Conservation (phyloP, 2,113 vertebrate species). For the Steatornis caripensis region DNA sequence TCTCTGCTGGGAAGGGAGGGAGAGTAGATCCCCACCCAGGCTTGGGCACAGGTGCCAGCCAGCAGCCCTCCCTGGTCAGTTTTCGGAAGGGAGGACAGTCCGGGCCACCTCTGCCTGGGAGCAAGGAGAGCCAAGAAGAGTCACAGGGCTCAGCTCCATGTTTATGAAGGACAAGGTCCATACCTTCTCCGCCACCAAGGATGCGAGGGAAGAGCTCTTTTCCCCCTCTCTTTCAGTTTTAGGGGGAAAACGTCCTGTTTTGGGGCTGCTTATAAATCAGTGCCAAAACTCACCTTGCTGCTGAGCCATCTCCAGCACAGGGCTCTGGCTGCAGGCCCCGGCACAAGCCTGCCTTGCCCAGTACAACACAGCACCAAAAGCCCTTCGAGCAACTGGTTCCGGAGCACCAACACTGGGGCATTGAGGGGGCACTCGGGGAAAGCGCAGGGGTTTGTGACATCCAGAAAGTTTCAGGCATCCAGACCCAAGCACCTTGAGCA, state of each 20-base stretch:
- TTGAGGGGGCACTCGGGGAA: background rate
- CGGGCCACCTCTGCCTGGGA: background rate
- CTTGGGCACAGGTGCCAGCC: accelerated
- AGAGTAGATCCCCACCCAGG: background rate
- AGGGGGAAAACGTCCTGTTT: background rate
- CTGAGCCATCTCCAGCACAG: background rate
- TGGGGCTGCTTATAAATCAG: background rate
- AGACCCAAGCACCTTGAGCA: background rate
- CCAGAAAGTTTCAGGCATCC: background rate
- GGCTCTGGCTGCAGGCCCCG: background rate
- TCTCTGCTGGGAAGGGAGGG: background rate
- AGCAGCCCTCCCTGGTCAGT: background rate
- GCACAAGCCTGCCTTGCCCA: background rate
- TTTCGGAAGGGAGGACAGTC: background rate
- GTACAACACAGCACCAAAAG: background rate
- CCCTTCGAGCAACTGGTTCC: background rate
- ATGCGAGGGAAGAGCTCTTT: background rate
- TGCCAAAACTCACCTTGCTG: background rate
- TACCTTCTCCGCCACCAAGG: accelerated
- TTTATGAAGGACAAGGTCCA: background rate
- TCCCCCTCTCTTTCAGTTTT: background rate
- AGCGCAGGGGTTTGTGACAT: background rate
- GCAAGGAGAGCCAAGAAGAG: background rate
- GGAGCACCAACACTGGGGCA: background rate
- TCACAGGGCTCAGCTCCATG: background rate